Base-by-base conservation (phyloP, 2,888 invertebrate genomes). In the Alentia gelatinosa region DNA sequence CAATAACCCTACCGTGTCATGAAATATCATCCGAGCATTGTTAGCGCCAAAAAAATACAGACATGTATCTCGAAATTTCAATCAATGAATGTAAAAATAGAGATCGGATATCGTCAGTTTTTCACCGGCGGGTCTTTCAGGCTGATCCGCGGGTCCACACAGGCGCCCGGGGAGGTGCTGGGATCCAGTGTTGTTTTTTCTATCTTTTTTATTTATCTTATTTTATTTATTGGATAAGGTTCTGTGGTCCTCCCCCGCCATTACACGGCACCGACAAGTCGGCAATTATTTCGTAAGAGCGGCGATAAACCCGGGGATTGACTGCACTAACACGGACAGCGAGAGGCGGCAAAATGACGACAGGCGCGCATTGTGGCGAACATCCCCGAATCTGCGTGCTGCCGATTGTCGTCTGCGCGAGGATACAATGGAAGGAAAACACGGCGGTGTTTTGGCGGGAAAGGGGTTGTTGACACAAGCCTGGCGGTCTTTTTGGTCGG, bases 391-490 rank as follows among this genome's bases (percentile, higher is more conserved):
- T 79, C n/a, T 39, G 37, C 23, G 1, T 23, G 79, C 37, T 1
- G 15, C 26, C 39, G 19, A 79, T 79, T 79, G 79, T 79, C 79
- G 79, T 79, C 79, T 79, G 79, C 39, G 15, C 39, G 79, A 26
- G 26, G 15, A 5, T 39, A 19, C 35, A 35, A 37, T 37, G 5
- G 39, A 4, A 79, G 15, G 79, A 39, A 79, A 35, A 79, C 35
- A 35, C 35, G n/a, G 79, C 23, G 37, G 12, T 79, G 79, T 79
- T 79, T 79, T 39, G 79, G 79, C 79, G 79, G 79, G 79, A 79
- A 79, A 79, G 37, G n/a, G 39, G 79, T 39, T 79, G 79, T 79
- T 79, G 79, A 79, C 79, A 12, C 79, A 79, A 79, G 79, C 1
- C 39, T 0, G 1, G 79, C 79, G 23, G 35, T 68, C 68, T 30